Conservation (phyloP, 2,888 invertebrate genomes). For the Acrobasis consociella region DNA sequence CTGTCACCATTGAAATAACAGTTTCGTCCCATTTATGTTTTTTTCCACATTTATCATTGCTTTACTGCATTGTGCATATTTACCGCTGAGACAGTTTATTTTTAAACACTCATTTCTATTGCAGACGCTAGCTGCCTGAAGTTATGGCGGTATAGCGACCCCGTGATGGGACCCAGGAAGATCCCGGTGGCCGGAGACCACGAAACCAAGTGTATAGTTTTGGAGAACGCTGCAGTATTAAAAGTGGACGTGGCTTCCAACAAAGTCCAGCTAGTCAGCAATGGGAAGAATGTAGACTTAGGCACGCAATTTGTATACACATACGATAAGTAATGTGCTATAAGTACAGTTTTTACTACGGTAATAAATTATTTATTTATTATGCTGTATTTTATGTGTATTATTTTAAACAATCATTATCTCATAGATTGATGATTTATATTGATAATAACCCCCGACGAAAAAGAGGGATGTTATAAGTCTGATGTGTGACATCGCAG, state of each 20-base stretch:
- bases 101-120: neutral
- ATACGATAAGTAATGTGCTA: conserved; percentile 57
- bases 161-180: conserved; percentile 87
- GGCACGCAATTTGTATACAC: conserved; percentile 82
- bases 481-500: no score
- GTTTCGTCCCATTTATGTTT: no score
- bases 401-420: conserved; percentile 20
- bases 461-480: no score
- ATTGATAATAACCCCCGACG: no score
- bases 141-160: conserved; percentile 91
- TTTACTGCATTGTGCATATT: no score
- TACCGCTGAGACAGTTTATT: neutral
- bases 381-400: conserved; percentile 23
- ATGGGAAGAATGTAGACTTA: conserved; percentile 70
- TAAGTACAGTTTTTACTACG: conserved; percentile 32
- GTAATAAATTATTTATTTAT: conserved; percentile 43
- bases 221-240: conserved; percentile 76
- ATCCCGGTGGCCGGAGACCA: conserved; percentile 88
- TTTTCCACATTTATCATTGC: no score
- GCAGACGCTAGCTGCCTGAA: conserved; percentile 84
- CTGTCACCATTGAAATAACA: no score
- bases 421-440: no score
- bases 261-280: conserved; percentile 66
- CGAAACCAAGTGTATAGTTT: conserved; percentile 82
- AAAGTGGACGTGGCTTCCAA: conserved; percentile 72